These are phyloP conservation scores for Oppia nitens DNA, from an alignment of 1,140 invertebrate species.

Conservation along the genomic window DNA sequence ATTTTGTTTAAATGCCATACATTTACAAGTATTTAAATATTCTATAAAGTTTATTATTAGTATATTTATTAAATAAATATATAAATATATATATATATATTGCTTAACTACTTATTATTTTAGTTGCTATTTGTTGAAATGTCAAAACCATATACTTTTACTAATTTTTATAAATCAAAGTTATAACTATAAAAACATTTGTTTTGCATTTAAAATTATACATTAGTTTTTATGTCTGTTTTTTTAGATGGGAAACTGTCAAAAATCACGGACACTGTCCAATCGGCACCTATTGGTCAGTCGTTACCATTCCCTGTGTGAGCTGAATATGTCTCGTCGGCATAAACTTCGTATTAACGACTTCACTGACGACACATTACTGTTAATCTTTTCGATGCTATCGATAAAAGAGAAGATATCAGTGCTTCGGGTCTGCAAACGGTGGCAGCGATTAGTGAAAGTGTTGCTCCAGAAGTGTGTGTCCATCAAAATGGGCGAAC, in stretches of 20 bases:
- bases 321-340: not conserved
- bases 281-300: not conserved
- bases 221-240: too few species aligned
- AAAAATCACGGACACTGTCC: not conserved
- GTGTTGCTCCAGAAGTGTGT: not conserved
- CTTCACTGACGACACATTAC: not conserved
- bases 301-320: not conserved
- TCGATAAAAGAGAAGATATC: not conserved
- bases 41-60: too few species aligned
- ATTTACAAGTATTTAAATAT: too few species aligned
- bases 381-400: not conserved
- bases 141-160: too few species aligned
- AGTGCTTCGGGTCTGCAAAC: conserved; percentile 3
- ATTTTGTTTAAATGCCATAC: too few species aligned
- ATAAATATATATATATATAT: too few species aligned
- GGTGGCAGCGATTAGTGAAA: conserved; percentile 5
- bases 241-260: not conserved
- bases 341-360: not conserved
- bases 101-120: too few species aligned
- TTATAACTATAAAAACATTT: too few species aligned
- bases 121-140: too few species aligned
- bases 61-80: too few species aligned
- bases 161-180: too few species aligned
- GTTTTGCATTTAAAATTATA: too few species aligned
- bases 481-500: conserved; percentile 12